Evolutionary conservation across 2,888 invertebrate genomes (phyloP).

Genomic region (Octonoba sinensis): DNA sequence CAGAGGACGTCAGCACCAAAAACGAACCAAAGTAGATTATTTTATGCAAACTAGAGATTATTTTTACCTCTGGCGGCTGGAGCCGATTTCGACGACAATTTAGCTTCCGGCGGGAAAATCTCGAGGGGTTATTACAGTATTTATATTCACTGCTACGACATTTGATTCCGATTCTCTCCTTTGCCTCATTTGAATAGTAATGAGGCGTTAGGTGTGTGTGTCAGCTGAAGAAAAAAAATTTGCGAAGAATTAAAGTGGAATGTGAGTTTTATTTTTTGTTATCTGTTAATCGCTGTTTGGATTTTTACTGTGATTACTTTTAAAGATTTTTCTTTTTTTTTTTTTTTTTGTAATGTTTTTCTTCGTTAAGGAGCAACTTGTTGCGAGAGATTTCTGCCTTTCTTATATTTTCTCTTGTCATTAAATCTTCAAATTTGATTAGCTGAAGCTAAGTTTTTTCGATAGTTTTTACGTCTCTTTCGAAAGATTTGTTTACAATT

Average conservation of each 20-base stretch:
- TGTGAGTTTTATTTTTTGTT: slow-evolving; percentile 13
- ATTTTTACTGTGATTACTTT: slow-evolving; percentile 45
- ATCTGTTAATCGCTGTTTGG: slow-evolving; percentile 30
- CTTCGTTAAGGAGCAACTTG: slow-evolving; percentile 24
- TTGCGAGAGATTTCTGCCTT: slow-evolving; percentile 15
- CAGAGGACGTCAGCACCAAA: slow-evolving; percentile 31
- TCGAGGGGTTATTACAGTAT: slow-evolving; percentile 54
- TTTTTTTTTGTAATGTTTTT: too few species aligned
- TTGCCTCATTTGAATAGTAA: slow-evolving; percentile 62
- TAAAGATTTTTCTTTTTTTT: slow-evolving; percentile 6
- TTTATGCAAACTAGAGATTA: slow-evolving; percentile 56
- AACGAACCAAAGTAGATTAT: slow-evolving; percentile 56
- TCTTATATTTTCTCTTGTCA: slow-evolving; percentile 3
- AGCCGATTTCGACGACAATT: slow-evolving; percentile 57
- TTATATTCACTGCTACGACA: slow-evolving; percentile 52
- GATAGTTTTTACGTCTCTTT: too few species aligned
- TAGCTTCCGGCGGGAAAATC: slow-evolving; percentile 46
- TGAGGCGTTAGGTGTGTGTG: slow-evolving; percentile 17
- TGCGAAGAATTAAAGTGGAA: slow-evolving; percentile 1
- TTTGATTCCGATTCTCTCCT: slow-evolving; percentile 53
- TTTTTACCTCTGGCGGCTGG: slow-evolving; percentile 38
- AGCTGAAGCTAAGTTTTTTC: too few species aligned
- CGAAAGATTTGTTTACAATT: too few species aligned
- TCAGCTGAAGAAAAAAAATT: not conserved
- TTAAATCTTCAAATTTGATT: too few species aligned